Evolutionary conservation across 2,797 vertebrate genomes (phyloP).

Genomic region (Rhinogobio ventralis): DNA sequence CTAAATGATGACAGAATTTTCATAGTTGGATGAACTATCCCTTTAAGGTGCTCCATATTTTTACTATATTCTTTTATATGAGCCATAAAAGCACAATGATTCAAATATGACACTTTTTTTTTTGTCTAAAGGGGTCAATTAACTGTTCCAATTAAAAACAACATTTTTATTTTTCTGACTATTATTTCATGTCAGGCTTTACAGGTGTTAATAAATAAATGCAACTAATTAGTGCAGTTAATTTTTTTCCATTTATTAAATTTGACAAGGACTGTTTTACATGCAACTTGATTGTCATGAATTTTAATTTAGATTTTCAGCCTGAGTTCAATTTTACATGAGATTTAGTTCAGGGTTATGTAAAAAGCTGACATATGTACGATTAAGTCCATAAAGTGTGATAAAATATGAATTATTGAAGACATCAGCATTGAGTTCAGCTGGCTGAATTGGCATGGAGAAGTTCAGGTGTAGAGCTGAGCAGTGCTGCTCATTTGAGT

Average conservation of each 20-base stretch:
- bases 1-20: no score
- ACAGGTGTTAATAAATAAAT: background rate
- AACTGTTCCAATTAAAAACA: background rate
- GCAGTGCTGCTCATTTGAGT: background rate
- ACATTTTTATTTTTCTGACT: background rate
- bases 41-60: background rate
- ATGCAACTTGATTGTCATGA: background rate
- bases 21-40: no score
- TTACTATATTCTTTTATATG: background rate
- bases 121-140: background rate
- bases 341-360: background rate
- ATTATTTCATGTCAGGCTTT: background rate
- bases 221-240: background rate
- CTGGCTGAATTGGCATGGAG: background rate
- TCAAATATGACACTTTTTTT: background rate
- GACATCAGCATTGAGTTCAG: background rate
- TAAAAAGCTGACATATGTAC: background rate
- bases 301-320: background rate
- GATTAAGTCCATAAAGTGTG: background rate
- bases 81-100: background rate
- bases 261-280: background rate
- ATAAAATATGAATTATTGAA: background rate
- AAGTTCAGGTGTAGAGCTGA: constrained; percentile 5
- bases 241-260: background rate
- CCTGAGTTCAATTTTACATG: background rate